phyloP scores from a whole-genome alignment of 2,797 vertebrate species.

The Ibycter americanus region DNA sequence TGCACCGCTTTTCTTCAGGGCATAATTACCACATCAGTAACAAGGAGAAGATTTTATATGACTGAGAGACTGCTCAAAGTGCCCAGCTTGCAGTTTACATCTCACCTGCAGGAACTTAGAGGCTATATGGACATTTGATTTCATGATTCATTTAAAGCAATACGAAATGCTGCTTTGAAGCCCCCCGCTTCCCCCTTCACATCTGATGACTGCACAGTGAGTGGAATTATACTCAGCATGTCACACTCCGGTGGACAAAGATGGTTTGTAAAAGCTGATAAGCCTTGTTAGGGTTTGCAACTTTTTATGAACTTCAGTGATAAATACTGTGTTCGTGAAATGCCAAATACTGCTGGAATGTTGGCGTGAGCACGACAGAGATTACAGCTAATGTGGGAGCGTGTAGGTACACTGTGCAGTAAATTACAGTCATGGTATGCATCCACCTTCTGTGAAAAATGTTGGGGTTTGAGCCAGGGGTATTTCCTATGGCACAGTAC shows the following conservation, averaged over 20 bases:
- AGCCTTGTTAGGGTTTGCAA: constrained; percentile 47
- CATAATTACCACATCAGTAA: constrained; percentile 32
- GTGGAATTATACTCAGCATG: background rate
- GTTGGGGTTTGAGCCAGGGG: background rate
- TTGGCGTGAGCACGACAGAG: constrained; percentile 39
- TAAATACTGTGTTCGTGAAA: constrained; percentile 54
- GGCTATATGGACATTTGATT: constrained; percentile 11
- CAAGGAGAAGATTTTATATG: constrained; percentile 9
- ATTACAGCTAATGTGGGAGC: constrained; percentile 49
- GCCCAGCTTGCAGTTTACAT: constrained; percentile 21
- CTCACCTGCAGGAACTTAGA: constrained; percentile 51
- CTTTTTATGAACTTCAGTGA: constrained; percentile 60
- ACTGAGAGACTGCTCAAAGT: constrained; percentile 22
- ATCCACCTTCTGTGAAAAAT: constrained; percentile 15
- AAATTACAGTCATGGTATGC: constrained; percentile 38
- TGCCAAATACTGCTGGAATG: constrained; percentile 39
- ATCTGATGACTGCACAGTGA: background rate
- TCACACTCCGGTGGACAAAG: background rate
- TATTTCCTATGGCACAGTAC: constrained; percentile 31
- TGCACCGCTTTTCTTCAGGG: background rate
- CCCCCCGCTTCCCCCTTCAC: background rate
- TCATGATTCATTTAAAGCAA: constrained; percentile 26
- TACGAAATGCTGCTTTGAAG: background rate
- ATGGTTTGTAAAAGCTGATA: constrained; percentile 57
- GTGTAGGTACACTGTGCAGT: constrained; percentile 16